A percentile compares a stretch with the other conserved stretches of the same genome.
Conservation (phyloP, 2,113 vertebrate species). For the Lophius piscatorius region DNA sequence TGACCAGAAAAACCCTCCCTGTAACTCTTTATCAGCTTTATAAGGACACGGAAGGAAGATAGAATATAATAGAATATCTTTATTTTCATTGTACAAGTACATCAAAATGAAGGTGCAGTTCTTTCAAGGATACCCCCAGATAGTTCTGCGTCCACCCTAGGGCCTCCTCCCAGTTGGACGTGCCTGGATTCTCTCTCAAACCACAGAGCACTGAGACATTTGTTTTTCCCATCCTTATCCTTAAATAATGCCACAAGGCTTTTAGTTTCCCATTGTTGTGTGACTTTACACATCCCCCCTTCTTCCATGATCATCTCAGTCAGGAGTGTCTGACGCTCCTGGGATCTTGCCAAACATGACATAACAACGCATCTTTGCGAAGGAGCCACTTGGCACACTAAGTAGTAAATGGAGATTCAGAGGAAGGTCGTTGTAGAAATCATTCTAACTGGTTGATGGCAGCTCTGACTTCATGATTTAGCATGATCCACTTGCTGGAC, state of each 20-base stretch:
- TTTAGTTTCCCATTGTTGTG: not conserved
- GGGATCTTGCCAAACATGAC: constrained; percentile 45
- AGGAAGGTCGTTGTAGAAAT: not conserved
- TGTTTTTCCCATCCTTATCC: not conserved
- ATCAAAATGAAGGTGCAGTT: too few relatives aligned
- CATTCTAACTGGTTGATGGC: not conserved
- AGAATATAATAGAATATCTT: too few relatives aligned
- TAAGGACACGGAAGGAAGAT: not conserved
- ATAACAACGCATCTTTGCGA: not conserved
- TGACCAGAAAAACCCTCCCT: not conserved
- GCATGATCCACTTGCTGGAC: not conserved
- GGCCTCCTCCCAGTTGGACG: too few relatives aligned
- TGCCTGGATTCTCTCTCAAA: too few relatives aligned
- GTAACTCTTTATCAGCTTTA: not conserved
- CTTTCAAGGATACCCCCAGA: too few relatives aligned
- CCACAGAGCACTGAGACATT: not conserved
- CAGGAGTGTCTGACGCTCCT: constrained; percentile 55
- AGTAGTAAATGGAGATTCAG: not conserved
- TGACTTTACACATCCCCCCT: constrained; percentile 27
- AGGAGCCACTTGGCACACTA: not conserved
- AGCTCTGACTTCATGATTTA: constrained; percentile 1
- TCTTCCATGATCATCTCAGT: constrained; percentile 27
- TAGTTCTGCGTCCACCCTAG: too few relatives aligned
- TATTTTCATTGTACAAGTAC: too few relatives aligned
- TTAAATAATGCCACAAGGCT: not conserved